Base-by-base conservation (phyloP, 2,797 vertebrate species). In the Neostethus bicornis region DNA sequence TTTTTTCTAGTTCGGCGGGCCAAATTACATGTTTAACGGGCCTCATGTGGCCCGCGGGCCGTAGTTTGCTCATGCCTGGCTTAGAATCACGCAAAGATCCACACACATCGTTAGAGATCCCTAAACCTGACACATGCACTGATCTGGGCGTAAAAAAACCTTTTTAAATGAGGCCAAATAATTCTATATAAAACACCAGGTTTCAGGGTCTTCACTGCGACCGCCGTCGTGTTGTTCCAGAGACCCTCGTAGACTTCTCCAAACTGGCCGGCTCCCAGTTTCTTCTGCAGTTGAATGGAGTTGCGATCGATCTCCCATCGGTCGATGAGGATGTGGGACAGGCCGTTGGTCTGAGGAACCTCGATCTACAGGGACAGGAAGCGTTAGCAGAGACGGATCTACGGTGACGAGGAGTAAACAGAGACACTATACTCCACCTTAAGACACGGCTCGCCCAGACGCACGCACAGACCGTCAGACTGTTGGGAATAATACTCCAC, bases 191-290 rank as follows among this genome's bases (percentile, higher is more conserved):
- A 25, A 7, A 6, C 93, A 98, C 97, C 96, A 79, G 91, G 89
- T 89, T 96, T 98, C 58, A 98, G 86, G 2, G 94, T 99, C 87
- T 99, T 99, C 31, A 99, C 93, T 3, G 97, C 97, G 1, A 99
- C 96, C 0, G 92, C 39, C 0, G 93, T 98, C 12, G 90, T 96
- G 10, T 92, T 87, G 56, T 98, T 98, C 97, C 97, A 99, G 7
- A 92, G 34, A 19, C 95, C 97, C 89, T 97, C 92, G 72, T 89
- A 96, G 1, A 99, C 97, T 54, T 98, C 96, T 10, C 97, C 97
- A 80, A 97, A 99, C 85, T 97, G 96, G 6, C 97, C 97, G 0
- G 92, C 92, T 26, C 97, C 97, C 51, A 99, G 79, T 74, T 92
- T 93, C 76, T 52, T 93, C 59, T 93, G 35, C 6, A 99, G 66